Percentiles rank a stretch among this genome's conserved stretches.
These are phyloP conservation scores for Labrus mixtus DNA, from an alignment of 2,113 vertebrate species.

Conservation along the genomic window DNA sequence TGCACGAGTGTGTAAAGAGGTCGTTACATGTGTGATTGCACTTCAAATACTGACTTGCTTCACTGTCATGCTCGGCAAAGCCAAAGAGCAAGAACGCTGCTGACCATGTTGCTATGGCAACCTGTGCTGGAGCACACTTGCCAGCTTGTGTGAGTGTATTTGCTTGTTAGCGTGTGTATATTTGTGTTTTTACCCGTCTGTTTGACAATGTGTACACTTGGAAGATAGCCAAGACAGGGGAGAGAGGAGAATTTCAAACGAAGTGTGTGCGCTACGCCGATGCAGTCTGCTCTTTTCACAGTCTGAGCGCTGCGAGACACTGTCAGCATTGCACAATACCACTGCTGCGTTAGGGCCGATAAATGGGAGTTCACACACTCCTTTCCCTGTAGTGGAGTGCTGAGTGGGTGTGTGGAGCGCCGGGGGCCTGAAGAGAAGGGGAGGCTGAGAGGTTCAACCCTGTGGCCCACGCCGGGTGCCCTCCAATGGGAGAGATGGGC, in stretches of 20 bases:
- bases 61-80: constrained; percentile 46
- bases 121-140: constrained; percentile 61
- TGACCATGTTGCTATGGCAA: constrained; percentile 73
- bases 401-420: constrained; percentile 58
- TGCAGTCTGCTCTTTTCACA: constrained; percentile 12
- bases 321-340: constrained; percentile 20
- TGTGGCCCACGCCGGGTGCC: constrained; percentile 50
- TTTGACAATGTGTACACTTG: constrained; percentile 18
- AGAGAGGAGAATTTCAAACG: background rate
- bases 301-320: constrained; percentile 1
- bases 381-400: constrained; percentile 39
- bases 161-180: constrained; percentile 11
- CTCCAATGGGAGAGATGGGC: constrained; percentile 17
- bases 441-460: constrained; percentile 51
- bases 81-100: constrained; percentile 53
- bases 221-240: constrained; percentile 13
- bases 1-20: background rate
- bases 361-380: constrained; percentile 42
- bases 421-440: background rate
- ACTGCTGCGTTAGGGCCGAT: constrained; percentile 21
- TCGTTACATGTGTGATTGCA: constrained; percentile 1
- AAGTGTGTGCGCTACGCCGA: constrained; percentile 3
- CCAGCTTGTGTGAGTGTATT: constrained; percentile 44
- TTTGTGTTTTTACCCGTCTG: constrained; percentile 23
- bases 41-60: constrained; percentile 38